Percentiles rank a stretch among this genome's conserved stretches.
These are phyloP conservation scores for Pachyuromys duprasi DNA, from an alignment of 2,797 vertebrate species.

Conservation along the genomic window DNA sequence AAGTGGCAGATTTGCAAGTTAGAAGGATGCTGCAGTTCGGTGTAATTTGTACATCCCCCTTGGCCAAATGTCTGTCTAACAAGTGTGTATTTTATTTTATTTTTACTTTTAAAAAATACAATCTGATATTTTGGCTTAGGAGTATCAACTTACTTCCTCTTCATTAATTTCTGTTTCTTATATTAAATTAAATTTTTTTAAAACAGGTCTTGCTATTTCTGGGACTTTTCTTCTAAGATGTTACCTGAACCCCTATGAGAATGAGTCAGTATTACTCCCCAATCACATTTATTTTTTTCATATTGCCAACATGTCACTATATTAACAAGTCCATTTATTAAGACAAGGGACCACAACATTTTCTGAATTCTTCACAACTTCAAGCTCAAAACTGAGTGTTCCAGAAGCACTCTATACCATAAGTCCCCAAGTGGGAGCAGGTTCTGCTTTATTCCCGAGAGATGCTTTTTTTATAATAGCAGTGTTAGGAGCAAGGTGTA, in stretches of 20 bases:
- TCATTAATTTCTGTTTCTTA: constrained; percentile 1
- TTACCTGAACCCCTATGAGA: background rate
- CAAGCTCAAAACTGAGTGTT: background rate
- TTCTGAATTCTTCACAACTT: constrained; percentile 14
- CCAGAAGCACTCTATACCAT: background rate
- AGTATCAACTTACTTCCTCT: background rate
- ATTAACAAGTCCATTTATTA: constrained; percentile 2
- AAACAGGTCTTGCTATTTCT: background rate
- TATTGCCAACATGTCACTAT: background rate
- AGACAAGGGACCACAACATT: background rate
- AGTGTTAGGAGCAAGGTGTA: background rate
- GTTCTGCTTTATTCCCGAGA: background rate
- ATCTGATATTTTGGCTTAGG: background rate
- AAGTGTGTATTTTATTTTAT: background rate
- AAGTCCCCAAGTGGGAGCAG: background rate
- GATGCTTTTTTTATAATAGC: background rate
- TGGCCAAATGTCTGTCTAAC: background rate
- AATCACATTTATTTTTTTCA: background rate
- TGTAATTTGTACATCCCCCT: background rate
- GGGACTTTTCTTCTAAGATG: background rate
- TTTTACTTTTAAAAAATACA: background rate
- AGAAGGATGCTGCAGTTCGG: background rate
- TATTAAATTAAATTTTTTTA: background rate
- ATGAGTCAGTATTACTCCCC: background rate
- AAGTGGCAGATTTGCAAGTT: background rate